Percentiles rank a stretch among this genome's conserved stretches.
These are phyloP conservation scores for Oryctes rhinoceros DNA, from an alignment of 1,140 invertebrate genomes.

Conservation along the genomic window DNA sequence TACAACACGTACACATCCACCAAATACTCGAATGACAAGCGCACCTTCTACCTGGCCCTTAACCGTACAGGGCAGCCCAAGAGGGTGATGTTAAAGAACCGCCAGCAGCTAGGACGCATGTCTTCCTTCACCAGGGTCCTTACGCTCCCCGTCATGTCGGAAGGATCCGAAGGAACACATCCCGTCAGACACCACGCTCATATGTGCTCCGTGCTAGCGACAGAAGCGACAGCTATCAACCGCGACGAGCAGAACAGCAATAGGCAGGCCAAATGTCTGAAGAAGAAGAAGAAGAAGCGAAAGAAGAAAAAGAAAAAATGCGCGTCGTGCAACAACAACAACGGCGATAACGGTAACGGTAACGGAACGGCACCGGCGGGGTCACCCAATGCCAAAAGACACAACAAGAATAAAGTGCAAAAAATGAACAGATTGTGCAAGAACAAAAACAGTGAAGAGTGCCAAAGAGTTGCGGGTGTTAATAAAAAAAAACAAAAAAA, in stretches of 20 bases:
- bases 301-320: constrained; percentile 49
- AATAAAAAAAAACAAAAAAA: constrained; percentile 52
- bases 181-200: constrained; percentile 55
- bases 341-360: constrained; percentile 49
- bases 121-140: constrained; percentile 75
- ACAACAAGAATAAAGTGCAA: constrained; percentile 48
- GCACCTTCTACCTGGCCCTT: constrained; percentile 79
- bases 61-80: constrained; percentile 75
- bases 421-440: constrained; percentile 55
- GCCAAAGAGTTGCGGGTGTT: constrained; percentile 58
- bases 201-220: constrained; percentile 44
- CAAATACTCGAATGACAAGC: constrained; percentile 74
- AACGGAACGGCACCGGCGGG: constrained; percentile 39
- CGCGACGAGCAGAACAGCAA: constrained; percentile 46
- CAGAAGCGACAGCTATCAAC: constrained; percentile 29
- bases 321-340: constrained; percentile 52
- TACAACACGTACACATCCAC: constrained; percentile 86
- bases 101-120: constrained; percentile 74
- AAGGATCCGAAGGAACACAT: constrained; percentile 62
- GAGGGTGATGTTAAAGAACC: constrained; percentile 72
- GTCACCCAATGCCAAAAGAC: constrained; percentile 41
- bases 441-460: constrained; percentile 57
- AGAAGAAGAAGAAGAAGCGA: constrained; percentile 59
- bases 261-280: constrained; percentile 41
- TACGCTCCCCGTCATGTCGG: constrained; percentile 68